Percentiles rank a stretch among this genome's conserved stretches.
Conservation (phyloP, 1,140 invertebrate genomes). For the Papilio dardanus region DNA sequence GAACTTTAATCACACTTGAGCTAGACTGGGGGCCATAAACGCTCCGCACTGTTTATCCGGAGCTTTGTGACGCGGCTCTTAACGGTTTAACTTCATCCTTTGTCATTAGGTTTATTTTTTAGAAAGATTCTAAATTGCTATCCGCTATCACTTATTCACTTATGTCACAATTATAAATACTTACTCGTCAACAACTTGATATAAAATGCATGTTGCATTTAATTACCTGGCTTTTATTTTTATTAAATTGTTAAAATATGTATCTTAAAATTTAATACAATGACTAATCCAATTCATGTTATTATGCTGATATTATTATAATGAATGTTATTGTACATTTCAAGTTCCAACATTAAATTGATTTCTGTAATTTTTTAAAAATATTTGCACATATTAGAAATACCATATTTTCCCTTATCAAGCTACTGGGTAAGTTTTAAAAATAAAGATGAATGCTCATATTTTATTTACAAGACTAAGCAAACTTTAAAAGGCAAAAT, state of each 20-base stretch:
- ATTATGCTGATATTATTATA: no score
- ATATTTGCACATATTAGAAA: no score
- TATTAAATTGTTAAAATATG: no score
- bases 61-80: conserved; percentile 34
- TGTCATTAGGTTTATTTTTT: conserved; percentile 22
- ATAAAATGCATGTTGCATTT: no score
- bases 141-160: background rate
- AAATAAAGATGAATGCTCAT: background rate
- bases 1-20: conserved; percentile 37
- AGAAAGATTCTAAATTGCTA: background rate
- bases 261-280: no score
- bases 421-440: background rate
- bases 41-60: conserved; percentile 24
- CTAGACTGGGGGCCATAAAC: conserved; percentile 28
- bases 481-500: background rate
- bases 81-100: conserved; percentile 28
- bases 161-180: background rate
- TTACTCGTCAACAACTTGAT: no score
- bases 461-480: background rate
- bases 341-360: no score
- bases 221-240: background rate
- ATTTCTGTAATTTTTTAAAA: no score
- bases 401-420: no score
- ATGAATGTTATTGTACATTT: no score
- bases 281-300: no score